Evolutionary conservation across 2,113 vertebrate species (phyloP), one percentile per base, ranked within the genome.

Genomic region (Dasyornis broadbenti): DNA sequence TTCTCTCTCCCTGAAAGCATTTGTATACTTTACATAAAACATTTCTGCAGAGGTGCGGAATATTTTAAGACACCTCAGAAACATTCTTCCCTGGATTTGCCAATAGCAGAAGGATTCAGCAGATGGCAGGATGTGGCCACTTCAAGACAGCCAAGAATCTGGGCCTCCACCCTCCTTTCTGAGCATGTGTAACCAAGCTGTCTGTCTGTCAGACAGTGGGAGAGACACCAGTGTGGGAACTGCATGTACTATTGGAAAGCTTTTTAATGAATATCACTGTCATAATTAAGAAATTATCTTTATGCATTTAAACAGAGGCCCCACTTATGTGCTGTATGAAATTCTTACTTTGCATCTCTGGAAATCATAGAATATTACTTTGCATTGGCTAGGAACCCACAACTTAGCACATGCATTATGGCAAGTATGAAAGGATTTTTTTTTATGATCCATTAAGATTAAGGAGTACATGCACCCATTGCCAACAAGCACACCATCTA

Each of bases 161-260:
- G 84, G 71, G 71, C 79, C 75, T 90, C 90, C 94, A 91, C 89
- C 94, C 91, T 95, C 19, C 50, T 82, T 95, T 97, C 89, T 95
- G 95, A 95, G 96, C 96, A 96, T 97, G 96, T 97, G 96, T 95
- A 97, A 96, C 92, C 96, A 97, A 97, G 96, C 96, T 97, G 96
- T 94, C 95, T 97, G 86, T 86, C 94, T 97, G 86, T 95, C 87
- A 95, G 94, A 85, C 95, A 82, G 94, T 93, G 95, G 93, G 95
- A 93, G 93, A 96, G 84, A 96, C 30, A 94, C 84, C 93, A 96
- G 92, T 96, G 95, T 97, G 96, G 95, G 95, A 96, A 95, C 95
- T 95, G 45, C 60, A 83, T 96, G 91, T 93, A 84, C 39, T 85
- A 47, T 76, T 88, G 89, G 82, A 93, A 86, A 85, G 45, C 63